These are phyloP conservation scores for Theropithecus gelada DNA, from an alignment of 2,113 vertebrate species.

Conservation along the genomic window DNA sequence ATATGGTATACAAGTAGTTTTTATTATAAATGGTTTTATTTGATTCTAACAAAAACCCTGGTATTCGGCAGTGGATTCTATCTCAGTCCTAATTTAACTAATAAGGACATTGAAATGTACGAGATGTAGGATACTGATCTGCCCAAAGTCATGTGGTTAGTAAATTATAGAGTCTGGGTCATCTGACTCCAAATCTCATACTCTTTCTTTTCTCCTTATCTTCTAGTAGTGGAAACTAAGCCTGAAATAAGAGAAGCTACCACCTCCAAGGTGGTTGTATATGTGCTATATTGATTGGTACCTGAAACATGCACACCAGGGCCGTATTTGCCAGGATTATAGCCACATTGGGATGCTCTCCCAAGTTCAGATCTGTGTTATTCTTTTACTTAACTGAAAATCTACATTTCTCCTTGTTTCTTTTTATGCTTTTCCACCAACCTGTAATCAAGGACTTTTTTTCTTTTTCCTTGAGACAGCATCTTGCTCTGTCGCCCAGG, in stretches of 20 bases:
- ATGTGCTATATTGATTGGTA: not conserved
- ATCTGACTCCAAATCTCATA: not conserved
- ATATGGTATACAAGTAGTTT: not conserved
- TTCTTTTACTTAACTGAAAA: not conserved
- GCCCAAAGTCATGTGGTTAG: not conserved
- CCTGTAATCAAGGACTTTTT: not conserved
- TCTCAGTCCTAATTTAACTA: not conserved
- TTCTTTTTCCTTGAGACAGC: too few species aligned
- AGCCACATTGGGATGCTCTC: not conserved
- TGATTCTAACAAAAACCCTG: not conserved
- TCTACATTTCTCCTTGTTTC: not conserved
- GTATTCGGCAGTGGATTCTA: not conserved
- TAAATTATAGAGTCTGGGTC: not conserved
- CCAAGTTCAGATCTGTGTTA: not conserved
- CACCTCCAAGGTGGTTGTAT: not conserved
- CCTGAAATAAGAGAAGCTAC: not conserved
- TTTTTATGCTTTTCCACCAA: conserved; percentile 1
- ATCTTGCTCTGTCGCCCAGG: too few species aligned
- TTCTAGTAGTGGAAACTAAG: conserved; percentile 1
- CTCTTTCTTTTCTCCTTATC: not conserved
- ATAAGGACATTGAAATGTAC: not conserved
- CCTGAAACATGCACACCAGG: not conserved
- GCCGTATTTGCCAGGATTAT: not conserved
- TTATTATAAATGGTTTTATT: not conserved
- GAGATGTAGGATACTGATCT: not conserved